A percentile compares a stretch with the other conserved stretches of the same genome.
Evolutionary conservation across 2,113 vertebrate species (phyloP).

Genomic region (Cervus canadensis): DNA sequence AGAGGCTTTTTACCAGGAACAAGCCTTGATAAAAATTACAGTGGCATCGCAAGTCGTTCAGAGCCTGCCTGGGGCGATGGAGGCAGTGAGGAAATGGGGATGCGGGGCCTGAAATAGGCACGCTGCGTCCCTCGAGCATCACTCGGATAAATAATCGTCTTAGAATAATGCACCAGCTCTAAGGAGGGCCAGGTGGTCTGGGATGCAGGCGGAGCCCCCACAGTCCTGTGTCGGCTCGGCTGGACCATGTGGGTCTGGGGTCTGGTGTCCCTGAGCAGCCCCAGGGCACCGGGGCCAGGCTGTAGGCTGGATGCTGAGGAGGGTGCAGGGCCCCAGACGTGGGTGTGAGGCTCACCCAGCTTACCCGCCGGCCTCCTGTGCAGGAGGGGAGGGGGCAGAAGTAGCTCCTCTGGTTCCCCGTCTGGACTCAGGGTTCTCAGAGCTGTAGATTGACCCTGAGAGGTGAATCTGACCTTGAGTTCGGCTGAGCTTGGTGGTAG

Average conservation of each 20-base stretch:
- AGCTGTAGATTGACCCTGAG: background rate
- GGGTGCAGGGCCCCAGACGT: background rate
- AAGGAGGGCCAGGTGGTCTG: conserved; percentile 78
- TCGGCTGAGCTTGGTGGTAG: background rate
- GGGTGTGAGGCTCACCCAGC: fast-evolving
- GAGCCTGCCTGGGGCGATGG: conserved; percentile 77
- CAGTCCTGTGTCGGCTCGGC: fast-evolving
- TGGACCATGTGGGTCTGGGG: background rate
- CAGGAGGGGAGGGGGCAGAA: fast-evolving
- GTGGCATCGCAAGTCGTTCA: conserved; percentile 83
- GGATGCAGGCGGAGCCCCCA: conserved; percentile 43
- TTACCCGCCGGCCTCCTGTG: fast-evolving
- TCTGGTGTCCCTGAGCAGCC: fast-evolving
- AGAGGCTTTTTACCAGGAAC: conserved; percentile 87
- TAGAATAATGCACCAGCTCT: conserved; percentile 75
- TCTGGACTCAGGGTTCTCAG: background rate
- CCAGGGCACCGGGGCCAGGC: fast-evolving
- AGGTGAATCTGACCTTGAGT: background rate
- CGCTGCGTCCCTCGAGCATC: conserved; percentile 75
- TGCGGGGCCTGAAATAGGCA: conserved; percentile 76
- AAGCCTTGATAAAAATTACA: conserved; percentile 88
- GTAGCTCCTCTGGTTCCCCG: too few species aligned
- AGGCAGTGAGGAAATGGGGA: conserved; percentile 80
- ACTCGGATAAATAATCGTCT: conserved; percentile 80
- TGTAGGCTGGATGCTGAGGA: background rate